phyloP scores from a whole-genome alignment of 1,140 invertebrate species.

The Drosophila miranda region DNA sequence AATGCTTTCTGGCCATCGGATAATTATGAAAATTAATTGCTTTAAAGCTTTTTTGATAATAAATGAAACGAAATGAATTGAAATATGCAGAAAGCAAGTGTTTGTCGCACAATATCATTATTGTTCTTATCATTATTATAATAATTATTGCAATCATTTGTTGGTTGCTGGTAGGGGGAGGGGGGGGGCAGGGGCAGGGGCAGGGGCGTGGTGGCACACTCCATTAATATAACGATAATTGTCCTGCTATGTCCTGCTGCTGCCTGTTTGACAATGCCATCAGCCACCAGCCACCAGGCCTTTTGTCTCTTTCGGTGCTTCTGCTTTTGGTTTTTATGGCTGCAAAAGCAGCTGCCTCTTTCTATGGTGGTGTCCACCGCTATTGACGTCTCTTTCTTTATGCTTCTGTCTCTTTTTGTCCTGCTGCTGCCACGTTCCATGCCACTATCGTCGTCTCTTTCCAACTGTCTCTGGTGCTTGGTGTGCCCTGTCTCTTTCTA shows the following conservation, averaged over 20 bases:
- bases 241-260: not conserved
- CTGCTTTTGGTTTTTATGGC: no score
- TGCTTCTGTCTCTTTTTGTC: not conserved
- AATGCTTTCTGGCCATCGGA: not conserved
- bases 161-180: no score
- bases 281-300: not conserved
- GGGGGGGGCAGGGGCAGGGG: no score
- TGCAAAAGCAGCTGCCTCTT: no score
- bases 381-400: no score
- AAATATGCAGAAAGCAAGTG: conserved; percentile 36
- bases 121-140: conserved; percentile 21
- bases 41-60: conserved; percentile 55
- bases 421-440: conserved; percentile 1
- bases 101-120: conserved; percentile 17
- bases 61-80: conserved; percentile 59
- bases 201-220: conserved; percentile 3
- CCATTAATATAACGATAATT: conserved; percentile 54
- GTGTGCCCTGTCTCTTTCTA: no score
- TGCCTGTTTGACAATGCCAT: conserved; percentile 12
- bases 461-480: no score
- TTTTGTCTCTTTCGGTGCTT: no score
- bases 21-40: conserved; percentile 69
- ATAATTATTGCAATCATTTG: conserved; percentile 39
- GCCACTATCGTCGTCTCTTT: no score
- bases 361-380: no score